Base-by-base conservation (phyloP, 2,113 vertebrate species). In the Grammomys dolichurus region DNA sequence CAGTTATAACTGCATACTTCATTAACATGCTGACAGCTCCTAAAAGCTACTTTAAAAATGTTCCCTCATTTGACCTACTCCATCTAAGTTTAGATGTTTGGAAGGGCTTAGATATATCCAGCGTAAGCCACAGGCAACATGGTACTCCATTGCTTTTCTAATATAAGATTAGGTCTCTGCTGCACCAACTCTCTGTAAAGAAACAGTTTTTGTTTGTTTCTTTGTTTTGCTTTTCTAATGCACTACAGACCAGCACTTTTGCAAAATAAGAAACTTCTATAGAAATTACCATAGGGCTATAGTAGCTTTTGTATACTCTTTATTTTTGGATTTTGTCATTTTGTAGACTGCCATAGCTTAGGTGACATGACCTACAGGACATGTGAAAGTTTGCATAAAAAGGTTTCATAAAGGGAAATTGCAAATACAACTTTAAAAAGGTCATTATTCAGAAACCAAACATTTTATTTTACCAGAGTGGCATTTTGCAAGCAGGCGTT, bases 51-150 rank as follows among this genome's bases (percentile, higher is more conserved):
- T 99, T 98, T 98, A 97, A 96, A 95, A 99, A 33, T 13, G 28
- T 67, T 33, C 67, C 67, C 26, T 67, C 65, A 31, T 67, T 31
- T 31, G 28, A 31, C 65, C 65, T 31, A 31, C 65, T 67, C 65
- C 65, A 67, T 67, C 65, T 67, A 67, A 31, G 11, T 12, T 67
- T 14, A 69, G 67, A 33, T 33, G 4, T 33, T 4, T 12, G 5
- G 67, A 69, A 33, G 28, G 31, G 98, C 98, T 99, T 99, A 98
- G 98, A 99, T 98, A 98, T 99, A 99, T 99, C 98, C 98, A 99
- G 99, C 99, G 98, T 98, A 99, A 99, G 99, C 99, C 99, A 99
- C 99, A 99, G 99, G 99, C 98, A 99, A 99, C 99, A 99, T 99
- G 99, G 99, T 99, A 99, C 99, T 99, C 99, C 98, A 99, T 99